A percentile compares a stretch with the other conserved stretches of the same genome.
These are phyloP conservation scores for Hystrix brachyura DNA, from an alignment of 2,113 vertebrate species.

Conservation along the genomic window DNA sequence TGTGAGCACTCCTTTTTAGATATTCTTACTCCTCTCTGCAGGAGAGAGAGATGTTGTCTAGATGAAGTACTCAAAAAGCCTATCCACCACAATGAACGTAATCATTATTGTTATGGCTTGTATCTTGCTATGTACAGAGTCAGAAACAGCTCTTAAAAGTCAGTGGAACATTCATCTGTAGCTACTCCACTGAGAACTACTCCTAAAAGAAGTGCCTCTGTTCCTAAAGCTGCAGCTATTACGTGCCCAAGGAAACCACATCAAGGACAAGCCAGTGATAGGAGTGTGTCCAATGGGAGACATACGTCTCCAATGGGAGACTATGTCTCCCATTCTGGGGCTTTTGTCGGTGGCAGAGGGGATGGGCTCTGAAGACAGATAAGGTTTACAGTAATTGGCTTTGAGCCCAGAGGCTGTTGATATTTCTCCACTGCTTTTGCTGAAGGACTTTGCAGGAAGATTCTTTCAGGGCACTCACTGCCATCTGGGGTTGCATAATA, in stretches of 20 bases:
- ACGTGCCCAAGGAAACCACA: not conserved
- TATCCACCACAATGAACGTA: not conserved
- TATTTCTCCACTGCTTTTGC: not conserved
- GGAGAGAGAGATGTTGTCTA: not conserved
- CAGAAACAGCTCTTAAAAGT: not conserved
- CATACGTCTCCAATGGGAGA: no score
- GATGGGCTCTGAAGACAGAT: slow-evolving; percentile 40
- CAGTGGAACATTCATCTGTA: not conserved
- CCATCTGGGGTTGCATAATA: slow-evolving; percentile 32
- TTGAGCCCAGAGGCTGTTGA: not conserved
- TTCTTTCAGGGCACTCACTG: not conserved
- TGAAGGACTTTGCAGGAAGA: slow-evolving; percentile 35
- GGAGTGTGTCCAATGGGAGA: not conserved
- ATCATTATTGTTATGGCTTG: not conserved
- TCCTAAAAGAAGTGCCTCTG: not conserved
- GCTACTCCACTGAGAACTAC: not conserved
- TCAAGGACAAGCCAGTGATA: not conserved
- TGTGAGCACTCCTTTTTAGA: not conserved
- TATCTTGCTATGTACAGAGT: not conserved
- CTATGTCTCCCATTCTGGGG: not conserved
- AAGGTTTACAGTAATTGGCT: slow-evolving; percentile 8
- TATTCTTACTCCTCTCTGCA: not conserved
- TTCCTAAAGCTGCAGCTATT: not conserved
- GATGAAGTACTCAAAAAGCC: not conserved
- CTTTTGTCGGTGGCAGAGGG: not conserved